Base-by-base conservation (phyloP, 1,140 invertebrate species). In the Octopus bimaculoides region DNA sequence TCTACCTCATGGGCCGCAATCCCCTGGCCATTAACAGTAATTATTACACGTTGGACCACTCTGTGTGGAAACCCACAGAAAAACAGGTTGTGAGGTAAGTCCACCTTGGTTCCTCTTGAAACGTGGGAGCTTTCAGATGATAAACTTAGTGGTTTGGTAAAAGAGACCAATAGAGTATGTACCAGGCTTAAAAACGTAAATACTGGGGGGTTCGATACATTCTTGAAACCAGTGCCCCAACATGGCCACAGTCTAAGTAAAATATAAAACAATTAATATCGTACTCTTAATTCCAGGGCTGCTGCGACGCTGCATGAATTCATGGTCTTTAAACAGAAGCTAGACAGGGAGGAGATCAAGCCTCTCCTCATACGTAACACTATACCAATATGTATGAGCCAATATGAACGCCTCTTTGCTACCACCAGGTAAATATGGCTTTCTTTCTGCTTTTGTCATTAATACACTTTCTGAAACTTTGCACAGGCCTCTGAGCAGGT, bases 11-110 rank as follows among this genome's bases (percentile, higher is more conserved):
- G 77, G 96, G 97, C 74, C 92, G 98, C 79, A 95, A 94, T 20
- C 96, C 98, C 0, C 92, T 99, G 6, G 97, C 99, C 93, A 94
- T 98, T 20, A 99, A 99, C 89, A 98, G 97, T 75, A 99, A 99
- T 91, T 99, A 99, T 89, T 99, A 99, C 89, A 97, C 96, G 54
- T 95, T 97, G 56, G 91, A 91, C 81, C 87, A 92, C 74, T 89
- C 89, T 80, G 88, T 89, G 79, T 91, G 89, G 88, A 87, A 81
- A 4, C 91, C 91, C 6, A 91, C 91, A 14, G 78, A 76, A 17
- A 81, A 80, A 71, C 89, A 87, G 77, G 86, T 86, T 9, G 86
- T 89, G 52, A 86, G 89, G 90, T 90, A 83, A 78, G 74, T 54
- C 26, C 26, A 41, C 26, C 26, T 41, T 41, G 26, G 8, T 54